phyloP scores from a whole-genome alignment of 2,888 invertebrate genomes.

The Pelosia muscerda region DNA sequence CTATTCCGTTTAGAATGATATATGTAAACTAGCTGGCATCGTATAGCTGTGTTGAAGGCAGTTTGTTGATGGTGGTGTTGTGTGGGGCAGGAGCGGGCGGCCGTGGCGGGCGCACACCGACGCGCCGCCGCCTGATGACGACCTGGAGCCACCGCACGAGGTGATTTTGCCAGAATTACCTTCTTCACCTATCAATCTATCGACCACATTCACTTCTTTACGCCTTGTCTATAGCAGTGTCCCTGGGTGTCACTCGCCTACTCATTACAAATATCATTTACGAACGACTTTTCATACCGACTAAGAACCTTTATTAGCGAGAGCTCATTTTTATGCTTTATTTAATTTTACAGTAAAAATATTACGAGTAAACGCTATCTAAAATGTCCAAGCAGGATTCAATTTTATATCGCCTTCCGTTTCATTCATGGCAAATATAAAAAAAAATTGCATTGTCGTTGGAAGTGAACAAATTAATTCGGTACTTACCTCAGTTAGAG shows the following conservation, averaged over 20 bases:
- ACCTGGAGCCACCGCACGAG: conserved; percentile 82
- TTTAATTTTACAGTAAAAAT: conserved; percentile 10
- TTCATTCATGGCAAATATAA: conserved; percentile 36
- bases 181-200: conserved; percentile 74
- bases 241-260: conserved; percentile 77
- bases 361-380: not conserved
- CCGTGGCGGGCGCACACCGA: conserved; percentile 75
- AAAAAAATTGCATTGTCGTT: conserved; percentile 34
- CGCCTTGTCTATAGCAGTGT: conserved; percentile 73
- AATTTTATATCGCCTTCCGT: conserved; percentile 49
- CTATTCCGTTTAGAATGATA: conserved; percentile 34
- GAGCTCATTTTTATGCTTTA: conserved; percentile 35
- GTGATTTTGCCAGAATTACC: conserved; percentile 87
- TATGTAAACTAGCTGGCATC: conserved; percentile 47
- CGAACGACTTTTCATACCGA: conserved; percentile 25
- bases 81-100: conserved; percentile 84
- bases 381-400: conserved; percentile 41
- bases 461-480: conserved; percentile 44
- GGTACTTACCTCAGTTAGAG: conserved; percentile 65
- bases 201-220: conserved; percentile 77
- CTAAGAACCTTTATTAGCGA: conserved; percentile 27
- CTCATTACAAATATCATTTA: conserved; percentile 53
- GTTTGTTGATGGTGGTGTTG: conserved; percentile 68
- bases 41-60: conserved; percentile 52
- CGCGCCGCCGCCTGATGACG: conserved; percentile 79